Evolutionary conservation across 53 echinoderm and acorn worm genomes (phyloP).

Genomic region (Patiria pectinifera): DNA sequence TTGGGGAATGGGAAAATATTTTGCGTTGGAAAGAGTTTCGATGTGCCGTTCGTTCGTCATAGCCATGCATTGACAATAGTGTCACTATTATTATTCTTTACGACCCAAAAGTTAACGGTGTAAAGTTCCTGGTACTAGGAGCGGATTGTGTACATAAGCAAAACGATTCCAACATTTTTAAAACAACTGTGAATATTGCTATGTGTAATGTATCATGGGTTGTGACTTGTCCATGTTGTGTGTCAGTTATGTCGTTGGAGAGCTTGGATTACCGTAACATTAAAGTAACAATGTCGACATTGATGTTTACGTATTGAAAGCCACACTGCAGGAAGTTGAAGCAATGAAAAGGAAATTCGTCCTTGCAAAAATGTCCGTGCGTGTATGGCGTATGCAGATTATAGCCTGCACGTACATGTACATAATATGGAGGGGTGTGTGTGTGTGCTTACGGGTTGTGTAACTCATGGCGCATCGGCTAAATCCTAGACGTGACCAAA

Average conservation of each 20-base stretch:
- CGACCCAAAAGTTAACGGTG: constrained; percentile 39
- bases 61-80: constrained; percentile 48
- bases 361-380: no score
- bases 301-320: background rate
- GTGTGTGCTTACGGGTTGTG: no score
- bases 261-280: background rate
- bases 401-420: no score
- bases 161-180: background rate
- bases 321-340: background rate
- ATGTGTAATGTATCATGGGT: background rate
- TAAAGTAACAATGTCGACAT: background rate
- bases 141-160: background rate
- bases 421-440: no score
- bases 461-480: no score
- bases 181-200: background rate
- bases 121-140: constrained; percentile 35
- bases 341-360: no score
- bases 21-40: constrained; percentile 73
- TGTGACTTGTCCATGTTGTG: background rate
- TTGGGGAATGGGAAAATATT: constrained; percentile 79
- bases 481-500: no score
- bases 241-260: background rate
- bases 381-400: no score
- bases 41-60: constrained; percentile 10
- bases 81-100: constrained; percentile 27